Evolutionary conservation across 2,113 vertebrate genomes (phyloP).

Genomic region (Otocyon megalotis): DNA sequence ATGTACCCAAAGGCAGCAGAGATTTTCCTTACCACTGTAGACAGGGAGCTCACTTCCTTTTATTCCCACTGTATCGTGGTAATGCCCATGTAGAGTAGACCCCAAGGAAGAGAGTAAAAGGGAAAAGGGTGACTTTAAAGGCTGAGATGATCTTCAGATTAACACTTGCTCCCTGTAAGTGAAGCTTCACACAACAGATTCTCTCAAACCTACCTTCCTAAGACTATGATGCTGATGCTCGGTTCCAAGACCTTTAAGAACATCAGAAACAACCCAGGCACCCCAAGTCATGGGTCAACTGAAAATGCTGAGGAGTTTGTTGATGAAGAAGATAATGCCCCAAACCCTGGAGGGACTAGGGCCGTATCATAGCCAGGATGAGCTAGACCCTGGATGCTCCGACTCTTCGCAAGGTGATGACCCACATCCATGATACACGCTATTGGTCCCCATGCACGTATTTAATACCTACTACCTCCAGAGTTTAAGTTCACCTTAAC

Average conservation of each 20-base stretch:
- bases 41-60: not conserved
- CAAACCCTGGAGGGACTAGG: not conserved
- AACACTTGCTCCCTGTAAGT: not conserved
- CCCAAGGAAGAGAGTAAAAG: not conserved
- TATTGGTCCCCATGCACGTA: not conserved
- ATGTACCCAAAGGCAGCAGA: not conserved
- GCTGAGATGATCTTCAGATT: not conserved
- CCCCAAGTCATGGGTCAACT: not conserved
- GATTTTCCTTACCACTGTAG: not conserved
- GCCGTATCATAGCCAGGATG: not conserved
- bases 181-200: not conserved
- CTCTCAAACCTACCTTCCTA: not conserved
- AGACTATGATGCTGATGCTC: not conserved
- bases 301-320: not conserved
- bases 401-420: not conserved
- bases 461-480: not conserved
- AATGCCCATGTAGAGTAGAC: not conserved
- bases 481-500: not conserved
- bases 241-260: not conserved
- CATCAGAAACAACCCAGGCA: not conserved
- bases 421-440: not conserved
- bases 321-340: not conserved
- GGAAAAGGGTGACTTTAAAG: not conserved
- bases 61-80: not conserved
- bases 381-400: not conserved